Evolutionary conservation across 2,888 invertebrate species (phyloP), one percentile per base, ranked within the genome.

Genomic region (Pyralis farinalis): DNA sequence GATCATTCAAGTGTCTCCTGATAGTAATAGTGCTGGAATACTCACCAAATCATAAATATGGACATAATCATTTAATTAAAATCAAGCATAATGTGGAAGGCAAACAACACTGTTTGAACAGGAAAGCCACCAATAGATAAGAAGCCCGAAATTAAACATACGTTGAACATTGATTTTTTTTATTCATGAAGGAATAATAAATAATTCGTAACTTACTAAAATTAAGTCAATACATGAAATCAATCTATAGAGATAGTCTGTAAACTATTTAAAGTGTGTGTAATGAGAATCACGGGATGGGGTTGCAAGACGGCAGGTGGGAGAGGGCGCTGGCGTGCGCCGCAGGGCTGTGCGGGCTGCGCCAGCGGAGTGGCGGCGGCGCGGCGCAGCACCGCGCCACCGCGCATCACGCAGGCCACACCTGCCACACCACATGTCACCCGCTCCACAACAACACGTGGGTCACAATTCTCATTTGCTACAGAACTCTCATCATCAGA

Each of bases 401-500:
- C 3, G 73, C 84, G 46, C 46, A 49, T 47, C 21, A 49, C 46
- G 42, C 44, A 46, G 7, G 49, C 41, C 34, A 52, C 51, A 10
- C 47, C 55, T 6, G 39, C 39, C 16, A 28, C 21, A 84, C 7
- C 83, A 78, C 7, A 71, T 78, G 85, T 75, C 44, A 85, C 78
- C 48, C 84, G 83, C 7, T 84, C 59, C 44, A 84, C 71, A 5
- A 79, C 84, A 8, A 66, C 82, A 12, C 79, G 75, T 7, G 86
- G 88, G 54, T 85, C 88, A 63, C 77, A 81, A 51, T 87, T 87
- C 54, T 87, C 86, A 49, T 86, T 86, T 6, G 67, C 80, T 62
- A 70, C 71, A 30, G 72, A 55, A 53, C 65, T 67, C 46, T 93
- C 93, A 54, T 93, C 93, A 43, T 93, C 93, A 1, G 93, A 93